Evolutionary conservation across 2,888 invertebrate species (phyloP), one percentile per base, ranked within the genome.

Genomic region (Eilema griseolum): DNA sequence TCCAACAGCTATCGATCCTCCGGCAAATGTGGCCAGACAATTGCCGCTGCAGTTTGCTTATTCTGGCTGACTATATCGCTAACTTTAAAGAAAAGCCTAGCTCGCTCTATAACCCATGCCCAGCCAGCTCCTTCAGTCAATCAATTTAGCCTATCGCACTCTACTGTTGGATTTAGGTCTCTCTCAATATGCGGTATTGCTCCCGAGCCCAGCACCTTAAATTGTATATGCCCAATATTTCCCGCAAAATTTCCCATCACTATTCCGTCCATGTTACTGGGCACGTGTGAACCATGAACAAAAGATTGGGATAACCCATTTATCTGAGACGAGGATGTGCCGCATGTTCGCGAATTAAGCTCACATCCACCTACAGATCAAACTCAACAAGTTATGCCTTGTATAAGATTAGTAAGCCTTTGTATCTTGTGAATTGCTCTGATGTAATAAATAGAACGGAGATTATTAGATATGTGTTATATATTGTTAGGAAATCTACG

Each of bases 301-400:
- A 82, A 82, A 82, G 83, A 82, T 82, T 83, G 80, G 82, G 71
- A 81, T 78, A 78, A 77, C 74, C 76, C 70, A 83, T 81, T 82
- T 83, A 83, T 83, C 69, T 75, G 41, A 75, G 37, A 59, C 26
- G 52, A 62, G 71, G 60, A 67, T 64, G 70, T 69, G 72, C 69
- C 70, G 72, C 69, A 59, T 69, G 69, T 78, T 75, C 69, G 76
- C 78, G 75, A 79, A 83, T 78, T 78, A 79, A 77, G 75, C 73
- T 74, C 75, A 68, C 69, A 75, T 77, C 67, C 70, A 74, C 73
- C 68, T 71, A 75, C 73, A 66, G 66, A 79, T 80, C 71, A 79
- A 78, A 78, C 68, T 73, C 77, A 76, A 77, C 77, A 73, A 79
- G 82, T 79, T 74, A 80, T 77, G 41, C 37, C 28, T 52, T 46